Evolutionary conservation across 2,113 vertebrate genomes (phyloP), one percentile per base, ranked within the genome.

Genomic region (Cnemophilus loriae): DNA sequence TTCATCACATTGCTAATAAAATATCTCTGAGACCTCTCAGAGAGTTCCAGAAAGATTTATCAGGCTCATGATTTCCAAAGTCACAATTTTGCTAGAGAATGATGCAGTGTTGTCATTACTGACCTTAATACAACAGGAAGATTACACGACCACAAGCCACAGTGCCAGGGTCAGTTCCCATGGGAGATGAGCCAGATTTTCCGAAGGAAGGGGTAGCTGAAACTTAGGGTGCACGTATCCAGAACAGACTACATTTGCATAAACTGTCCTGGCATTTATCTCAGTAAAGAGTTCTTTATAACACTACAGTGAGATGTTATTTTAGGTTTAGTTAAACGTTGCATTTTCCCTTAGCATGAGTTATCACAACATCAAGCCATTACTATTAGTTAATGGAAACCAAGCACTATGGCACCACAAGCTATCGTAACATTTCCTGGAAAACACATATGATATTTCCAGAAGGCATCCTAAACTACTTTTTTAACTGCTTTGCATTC

Each of bases 371-470:
- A 70, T 50, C 68, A 68, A 69, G 22, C 50, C 63, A 52, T 94
- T 92, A 56, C 39, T 80, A 86, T 80, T 80, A 65, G 75, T 74
- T 74, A 96, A 88, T 71, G 85, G 68, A 84, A 95, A 88, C 35
- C 42, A 74, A 92, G 68, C 35, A 56, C 77, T 82, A 68, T 30
- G 39, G 67, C 23, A 93, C 71, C 52, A 92, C 50, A 75, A 88
- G 70, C 49, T 84, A 77, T 77, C 1, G 0, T 90, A 94, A 74
- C 59, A 68, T 50, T 96, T 96, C 87, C 92, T 96, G 73, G 75
- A 93, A 90, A 96, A 70, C 56, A 64, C 39, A 37, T 32, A 85
- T 68, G 67, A 61, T 95, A 64, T 91, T 93, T 95, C 95, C 90
- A 85, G 92, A 84, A 86, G 87, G 93, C 71, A 92, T 78, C 50